Percentiles rank a stretch among this genome's conserved stretches.
phyloP scores from a whole-genome alignment of 2,113 vertebrate genomes.

The Choloepus hoffmanni region DNA sequence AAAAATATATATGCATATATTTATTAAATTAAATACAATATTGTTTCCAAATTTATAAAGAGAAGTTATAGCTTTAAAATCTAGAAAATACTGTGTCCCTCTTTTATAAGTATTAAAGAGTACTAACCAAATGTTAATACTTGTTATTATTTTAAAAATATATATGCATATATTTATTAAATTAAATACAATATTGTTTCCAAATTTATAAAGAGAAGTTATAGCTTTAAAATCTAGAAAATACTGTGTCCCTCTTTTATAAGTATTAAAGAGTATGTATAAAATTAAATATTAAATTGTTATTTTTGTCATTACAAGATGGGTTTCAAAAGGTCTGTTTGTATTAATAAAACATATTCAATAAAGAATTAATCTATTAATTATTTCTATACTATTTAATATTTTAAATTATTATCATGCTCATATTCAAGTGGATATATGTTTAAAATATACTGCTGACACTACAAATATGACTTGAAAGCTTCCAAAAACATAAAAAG shows the following conservation, averaged over 20 bases:
- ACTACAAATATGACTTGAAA: slow-evolving; percentile 60
- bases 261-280: slow-evolving; percentile 15
- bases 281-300: slow-evolving; percentile 67
- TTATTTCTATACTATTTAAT: slow-evolving; percentile 74
- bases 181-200: neutral
- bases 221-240: slow-evolving; percentile 45
- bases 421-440: slow-evolving; percentile 53
- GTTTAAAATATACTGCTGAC: slow-evolving; percentile 74
- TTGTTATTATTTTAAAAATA: slow-evolving; percentile 20
- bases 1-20: neutral
- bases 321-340: slow-evolving; percentile 76
- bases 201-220: neutral
- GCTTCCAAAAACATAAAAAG: slow-evolving; percentile 60
- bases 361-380: slow-evolving; percentile 74
- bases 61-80: neutral
- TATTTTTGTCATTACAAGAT: slow-evolving; percentile 75
- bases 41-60: neutral
- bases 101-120: slow-evolving; percentile 23
- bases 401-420: slow-evolving; percentile 53
- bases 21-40: slow-evolving; percentile 11
- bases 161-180: neutral
- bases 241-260: neutral
- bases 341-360: slow-evolving; percentile 71
- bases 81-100: neutral
- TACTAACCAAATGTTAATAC: slow-evolving; percentile 28